A percentile compares a stretch with the other conserved stretches of the same genome.
These are phyloP conservation scores for Oncorhynchus masou DNA, from an alignment of 2,113 vertebrate genomes.

Conservation along the genomic window DNA sequence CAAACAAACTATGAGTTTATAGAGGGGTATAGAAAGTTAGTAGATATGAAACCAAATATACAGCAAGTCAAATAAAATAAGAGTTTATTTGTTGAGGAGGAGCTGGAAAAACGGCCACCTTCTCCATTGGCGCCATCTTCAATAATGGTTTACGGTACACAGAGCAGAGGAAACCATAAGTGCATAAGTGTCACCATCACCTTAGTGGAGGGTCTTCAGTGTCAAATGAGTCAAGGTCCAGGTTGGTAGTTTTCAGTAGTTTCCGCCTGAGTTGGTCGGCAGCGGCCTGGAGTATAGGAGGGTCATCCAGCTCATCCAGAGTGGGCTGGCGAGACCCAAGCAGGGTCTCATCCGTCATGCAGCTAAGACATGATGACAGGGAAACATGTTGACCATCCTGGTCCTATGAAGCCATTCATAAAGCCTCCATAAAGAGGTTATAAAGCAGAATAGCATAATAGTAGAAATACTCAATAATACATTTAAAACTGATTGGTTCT, in stretches of 20 bases:
- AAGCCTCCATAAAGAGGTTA: too few species aligned
- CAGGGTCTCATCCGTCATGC: slow-evolving; percentile 76
- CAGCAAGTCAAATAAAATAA: neutral
- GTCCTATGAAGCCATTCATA: neutral
- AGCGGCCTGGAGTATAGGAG: slow-evolving; percentile 16
- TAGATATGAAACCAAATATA: neutral
- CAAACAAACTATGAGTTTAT: neutral
- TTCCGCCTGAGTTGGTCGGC: slow-evolving; percentile 51
- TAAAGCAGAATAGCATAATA: too few species aligned
- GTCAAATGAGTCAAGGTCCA: slow-evolving; percentile 66
- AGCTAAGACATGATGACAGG: slow-evolving; percentile 57
- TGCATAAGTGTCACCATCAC: slow-evolving; percentile 40
- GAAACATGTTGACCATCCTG: neutral
- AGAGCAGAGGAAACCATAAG: neutral
- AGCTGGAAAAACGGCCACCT: too few species aligned
- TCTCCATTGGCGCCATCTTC: too few species aligned
- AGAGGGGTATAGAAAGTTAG: neutral
- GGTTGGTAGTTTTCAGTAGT: slow-evolving; percentile 61
- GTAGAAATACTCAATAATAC: too few species aligned
- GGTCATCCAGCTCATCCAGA: slow-evolving; percentile 70
- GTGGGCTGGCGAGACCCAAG: slow-evolving; percentile 74
- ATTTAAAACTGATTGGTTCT: too few species aligned
- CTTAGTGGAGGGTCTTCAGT: slow-evolving; percentile 44
- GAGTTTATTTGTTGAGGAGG: too few species aligned
- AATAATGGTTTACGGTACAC: neutral